Evolutionary conservation across 2,113 vertebrate species (phyloP), one percentile per base, ranked within the genome.

Genomic region (Scopus umbretta): DNA sequence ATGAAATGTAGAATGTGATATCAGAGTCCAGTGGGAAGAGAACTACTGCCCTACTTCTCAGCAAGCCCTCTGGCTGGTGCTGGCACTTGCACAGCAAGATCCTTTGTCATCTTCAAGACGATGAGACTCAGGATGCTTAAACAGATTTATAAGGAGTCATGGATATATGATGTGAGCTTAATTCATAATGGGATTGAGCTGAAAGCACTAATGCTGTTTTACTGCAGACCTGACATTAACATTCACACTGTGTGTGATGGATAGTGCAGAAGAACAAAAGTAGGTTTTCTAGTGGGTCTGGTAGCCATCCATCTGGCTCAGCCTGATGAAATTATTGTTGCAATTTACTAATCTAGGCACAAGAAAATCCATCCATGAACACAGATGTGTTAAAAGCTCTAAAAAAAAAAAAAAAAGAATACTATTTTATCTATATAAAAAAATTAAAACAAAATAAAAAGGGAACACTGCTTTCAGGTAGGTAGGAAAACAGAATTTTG

Each of bases 201-300:
- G 86, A 92, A 94, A 95, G 70, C 78, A 92, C 71, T 92, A 96
- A 91, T 87, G 78, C 62, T 94, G 36, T 80, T 95, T 96, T 94
- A 91, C 84, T 91, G 89, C 70, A 59, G 74, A 52, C 78, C 63
- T 94, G 80, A 91, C 91, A 95, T 95, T 96, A 91, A 36, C 84
- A 94, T 96, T 93, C 92, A 75, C 94, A 55, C 26, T 0, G 17
- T 63, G 36, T 49, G 71, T 95, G 84, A 95, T 83, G 74, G 63
- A 83, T 85, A 86, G 87, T 42, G 66, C 78, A 82, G 80, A 81
- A 81, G 86, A 91, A 82, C 53, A 11, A 32, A 94, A 91, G 89
- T 16, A 76, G 26, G 59, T 85, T 95, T 96, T 80, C 73, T 90
- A 79, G 50, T 16, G 40, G 45, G 53, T 89, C 83, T 95, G 80